Evolutionary conservation across 2,888 invertebrate genomes (phyloP), one percentile per base, ranked within the genome.

Genomic region (Thecophora atra): DNA sequence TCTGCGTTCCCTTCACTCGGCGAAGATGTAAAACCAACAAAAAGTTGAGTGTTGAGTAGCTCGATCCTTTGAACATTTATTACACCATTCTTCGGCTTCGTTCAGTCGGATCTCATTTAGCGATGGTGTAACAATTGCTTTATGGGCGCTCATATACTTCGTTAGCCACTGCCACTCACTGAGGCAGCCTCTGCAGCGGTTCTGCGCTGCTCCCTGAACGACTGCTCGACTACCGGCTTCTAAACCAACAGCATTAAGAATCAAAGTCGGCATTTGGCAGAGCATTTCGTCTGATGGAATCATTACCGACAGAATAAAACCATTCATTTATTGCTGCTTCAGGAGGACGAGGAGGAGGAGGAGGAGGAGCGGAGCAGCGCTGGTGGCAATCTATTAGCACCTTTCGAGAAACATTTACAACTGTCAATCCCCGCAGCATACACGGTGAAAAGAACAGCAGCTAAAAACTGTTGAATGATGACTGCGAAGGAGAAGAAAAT

Each of bases 301-400:
- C 51, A 52, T 63, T 54, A 63, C 62, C 69, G 19, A 51, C 24
- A 19, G 30, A 42, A 56, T n/a, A 58, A 28, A 54, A 56, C 67
- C 30, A 15, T 54, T 37, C 67, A 21, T 67, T 67, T 67, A 67
- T 67, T 54, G 37, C 66, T 26, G 52, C 42, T 21, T 19, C 21
- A 2, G 2, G 21, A 4, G 28, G 30, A 17, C 26, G 60, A 26
- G n/a, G 21, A n/a, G 24, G 30, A 17, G 28, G n/a, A 30, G 13
- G 30, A 37, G 62, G 19, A 60, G 19, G 19, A 62, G 19, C 26
- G 24, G n/a, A n/a, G 60, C 70, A 52, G 70, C 63, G 70, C 62
- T 70, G 70, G 70, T 70, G 70, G 68, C 24, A 70, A 52, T 70
- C 70, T 69, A 70, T 70, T 70, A 70, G 70, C 70, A 70, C 70